Evolutionary conservation across 2,797 vertebrate genomes (phyloP).

Genomic region (Chlorospingus semifuscus): DNA sequence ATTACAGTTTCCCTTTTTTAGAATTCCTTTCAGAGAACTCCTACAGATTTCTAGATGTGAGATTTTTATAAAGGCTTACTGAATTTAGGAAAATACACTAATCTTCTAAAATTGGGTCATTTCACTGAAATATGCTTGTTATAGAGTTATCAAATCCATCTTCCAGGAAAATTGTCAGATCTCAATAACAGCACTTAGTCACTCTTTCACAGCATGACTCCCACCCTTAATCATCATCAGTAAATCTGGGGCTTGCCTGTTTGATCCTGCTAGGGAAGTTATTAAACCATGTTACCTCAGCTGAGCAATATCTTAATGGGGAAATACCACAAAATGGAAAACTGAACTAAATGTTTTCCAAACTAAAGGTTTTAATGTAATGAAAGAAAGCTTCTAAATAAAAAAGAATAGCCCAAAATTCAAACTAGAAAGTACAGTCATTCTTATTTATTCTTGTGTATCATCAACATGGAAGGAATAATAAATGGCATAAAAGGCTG

Average conservation of each 20-base stretch:
- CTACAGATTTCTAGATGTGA: background rate
- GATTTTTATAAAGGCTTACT: constrained; percentile 11
- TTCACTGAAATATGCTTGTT: constrained; percentile 39
- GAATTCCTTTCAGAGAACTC: constrained; percentile 7
- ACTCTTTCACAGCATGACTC: constrained; percentile 24
- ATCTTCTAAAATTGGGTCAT: constrained; percentile 50
- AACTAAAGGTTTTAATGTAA: background rate
- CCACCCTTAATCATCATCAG: background rate
- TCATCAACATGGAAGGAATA: background rate
- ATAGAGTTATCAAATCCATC: constrained; percentile 25
- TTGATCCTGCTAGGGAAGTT: constrained; percentile 18
- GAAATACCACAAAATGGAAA: background rate
- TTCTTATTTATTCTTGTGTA: background rate
- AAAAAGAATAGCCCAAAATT: background rate
- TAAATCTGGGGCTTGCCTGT: background rate
- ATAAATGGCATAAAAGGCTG: background rate
- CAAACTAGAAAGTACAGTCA: background rate
- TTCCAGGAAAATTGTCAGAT: constrained; percentile 38
- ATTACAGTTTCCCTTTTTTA: background rate
- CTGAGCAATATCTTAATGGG: background rate
- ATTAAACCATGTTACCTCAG: background rate
- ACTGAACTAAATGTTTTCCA: background rate
- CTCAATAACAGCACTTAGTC: constrained; percentile 23
- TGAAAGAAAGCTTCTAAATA: background rate
- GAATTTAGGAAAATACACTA: constrained; percentile 47